These are phyloP conservation scores for Hymenochirus boettgeri DNA, from an alignment of 2,113 vertebrate genomes.

Conservation along the genomic window DNA sequence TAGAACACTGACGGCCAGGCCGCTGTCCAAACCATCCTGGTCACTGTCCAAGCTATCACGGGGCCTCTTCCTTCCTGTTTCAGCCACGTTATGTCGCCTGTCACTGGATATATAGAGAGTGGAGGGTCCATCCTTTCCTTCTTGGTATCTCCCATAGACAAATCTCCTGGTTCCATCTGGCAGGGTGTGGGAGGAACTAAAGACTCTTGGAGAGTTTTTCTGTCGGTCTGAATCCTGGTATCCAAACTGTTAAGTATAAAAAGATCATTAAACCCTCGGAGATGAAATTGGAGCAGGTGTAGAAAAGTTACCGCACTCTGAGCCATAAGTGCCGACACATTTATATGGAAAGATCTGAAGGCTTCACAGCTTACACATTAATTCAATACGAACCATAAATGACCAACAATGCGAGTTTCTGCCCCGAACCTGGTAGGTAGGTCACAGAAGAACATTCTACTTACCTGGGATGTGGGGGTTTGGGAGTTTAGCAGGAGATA, in stretches of 20 bases:
- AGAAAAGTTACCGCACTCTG: no score
- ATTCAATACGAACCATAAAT: no score
- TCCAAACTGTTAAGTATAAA: slow-evolving; percentile 66
- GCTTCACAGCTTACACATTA: no score
- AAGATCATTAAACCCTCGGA: no score
- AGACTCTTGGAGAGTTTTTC: slow-evolving; percentile 56
- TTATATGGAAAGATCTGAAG: no score
- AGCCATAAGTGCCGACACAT: no score
- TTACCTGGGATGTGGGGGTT: slow-evolving; percentile 61
- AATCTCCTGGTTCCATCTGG: slow-evolving; percentile 12
- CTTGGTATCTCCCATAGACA: slow-evolving; percentile 21
- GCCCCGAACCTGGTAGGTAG: no score
- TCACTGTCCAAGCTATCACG: slow-evolving; percentile 1
- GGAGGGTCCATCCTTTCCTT: slow-evolving; percentile 6
- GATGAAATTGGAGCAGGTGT: no score
- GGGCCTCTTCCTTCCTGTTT: slow-evolving; percentile 24
- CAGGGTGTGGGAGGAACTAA: slow-evolving; percentile 13
- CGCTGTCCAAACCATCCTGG: not conserved
- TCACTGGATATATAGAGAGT: slow-evolving; percentile 21
- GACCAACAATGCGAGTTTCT: no score
- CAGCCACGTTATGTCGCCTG: slow-evolving; percentile 6
- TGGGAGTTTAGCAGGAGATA: slow-evolving; percentile 74
- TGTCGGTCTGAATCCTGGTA: slow-evolving; percentile 68
- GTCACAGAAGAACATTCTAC: no score
- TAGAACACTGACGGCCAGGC: not conserved